Base-by-base conservation (phyloP, 2,888 invertebrate genomes). In the Hypselothyrea guttata region DNA sequence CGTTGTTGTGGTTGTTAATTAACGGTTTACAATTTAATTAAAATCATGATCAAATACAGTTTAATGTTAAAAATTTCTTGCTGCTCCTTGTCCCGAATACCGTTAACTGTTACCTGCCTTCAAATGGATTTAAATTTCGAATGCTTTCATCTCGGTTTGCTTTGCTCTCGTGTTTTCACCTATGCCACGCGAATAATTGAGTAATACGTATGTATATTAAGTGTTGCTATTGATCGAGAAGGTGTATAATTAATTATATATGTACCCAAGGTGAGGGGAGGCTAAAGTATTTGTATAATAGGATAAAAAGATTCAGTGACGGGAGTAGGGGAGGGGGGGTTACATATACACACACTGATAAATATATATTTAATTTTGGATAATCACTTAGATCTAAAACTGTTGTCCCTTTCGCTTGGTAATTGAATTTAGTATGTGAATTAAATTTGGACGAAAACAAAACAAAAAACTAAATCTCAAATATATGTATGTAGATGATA, bases 11-110 rank as follows among this genome's bases (percentile, higher is more conserved):
- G 40, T 51, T 59, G 57, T 60, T 52, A 40, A 38, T 56, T 51
- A 60, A 54, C 67, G 49, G 63, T 64, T 46, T 41, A 60, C 45
- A 68, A 55, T 71, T 22, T 22, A 22, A 4, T 71, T 61, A 58
- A 75, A 75, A 78, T 71, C 27, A 18, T 22, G 22, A 22, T 41
- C 42, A 45, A 47, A 53, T 56, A 37, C 55, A 27, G 38, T 35
- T 41, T 30, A 51, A 35, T 45, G 46, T 41, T 40, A 73, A 71
- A 71, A 40, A 37, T 13, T 53, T 46, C 16, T 40, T 45, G 31
- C 13, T 38, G 27, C 22, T 16, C 34, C 48, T 38, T 60, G 56
- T 64, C 51, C 38, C n/a, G 46, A 57, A 33, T 37, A 46, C 44
- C 44, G 31, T 54, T 56, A 42, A 22, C 22, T 11, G 11, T 9